These are phyloP conservation scores for Chrysotoxum bicinctum DNA, from an alignment of 2,888 invertebrate species.

Conservation along the genomic window DNA sequence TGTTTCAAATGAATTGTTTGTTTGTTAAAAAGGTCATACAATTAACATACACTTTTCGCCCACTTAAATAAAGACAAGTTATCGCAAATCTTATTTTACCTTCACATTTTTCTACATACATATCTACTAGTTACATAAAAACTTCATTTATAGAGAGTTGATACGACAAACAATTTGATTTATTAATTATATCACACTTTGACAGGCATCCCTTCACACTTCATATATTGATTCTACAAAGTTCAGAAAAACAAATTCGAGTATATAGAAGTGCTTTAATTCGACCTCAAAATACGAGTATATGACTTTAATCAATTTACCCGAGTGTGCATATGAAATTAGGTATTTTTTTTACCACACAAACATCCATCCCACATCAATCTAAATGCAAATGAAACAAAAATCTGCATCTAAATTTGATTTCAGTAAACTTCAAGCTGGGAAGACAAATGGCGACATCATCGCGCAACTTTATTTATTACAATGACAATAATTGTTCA, in stretches of 20 bases:
- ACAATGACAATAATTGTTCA: not conserved
- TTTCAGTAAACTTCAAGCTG: not conserved
- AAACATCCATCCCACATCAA: conserved; percentile 1
- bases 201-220: not conserved
- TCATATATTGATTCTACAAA: not conserved
- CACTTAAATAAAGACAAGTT: not conserved
- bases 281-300: conserved; percentile 3
- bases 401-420: conserved; percentile 3
- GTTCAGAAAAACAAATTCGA: not conserved
- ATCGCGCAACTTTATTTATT: not conserved
- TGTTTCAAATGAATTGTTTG: too few species aligned
- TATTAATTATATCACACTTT: not conserved
- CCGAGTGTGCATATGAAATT: not conserved
- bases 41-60: too few species aligned
- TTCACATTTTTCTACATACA: not conserved
- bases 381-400: not conserved
- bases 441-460: not conserved
- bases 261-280: not conserved
- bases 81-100: not conserved
- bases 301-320: not conserved
- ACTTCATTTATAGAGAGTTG: not conserved
- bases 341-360: not conserved
- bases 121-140: not conserved
- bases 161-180: not conserved
- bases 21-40: too few species aligned